Conservation (phyloP, 2,888 invertebrate genomes). For the Drosophila mimica region DNA sequence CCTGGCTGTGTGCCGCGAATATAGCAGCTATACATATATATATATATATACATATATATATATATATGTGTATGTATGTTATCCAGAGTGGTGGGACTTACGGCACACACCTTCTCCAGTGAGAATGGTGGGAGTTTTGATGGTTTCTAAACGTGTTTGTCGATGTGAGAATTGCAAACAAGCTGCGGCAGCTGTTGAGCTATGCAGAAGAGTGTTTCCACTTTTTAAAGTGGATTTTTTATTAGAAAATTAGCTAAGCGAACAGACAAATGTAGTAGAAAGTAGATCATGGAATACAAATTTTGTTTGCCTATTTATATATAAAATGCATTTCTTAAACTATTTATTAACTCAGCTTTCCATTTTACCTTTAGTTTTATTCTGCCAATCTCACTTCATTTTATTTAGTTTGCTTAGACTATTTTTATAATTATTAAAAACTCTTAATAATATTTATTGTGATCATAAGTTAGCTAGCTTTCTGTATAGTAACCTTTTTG, state of each 20-base stretch:
- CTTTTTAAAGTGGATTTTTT: conserved; percentile 1
- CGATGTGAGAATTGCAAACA: conserved; percentile 75
- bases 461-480: too few relatives aligned
- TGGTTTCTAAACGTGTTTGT: conserved; percentile 37
- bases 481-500: not conserved
- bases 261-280: not conserved
- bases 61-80: not conserved
- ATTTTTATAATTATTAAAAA: too few relatives aligned
- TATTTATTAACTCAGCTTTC: not conserved
- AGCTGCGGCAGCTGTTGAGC: conserved; percentile 62
- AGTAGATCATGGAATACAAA: conserved; percentile 22
- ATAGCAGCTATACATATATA: not conserved
- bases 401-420: too few relatives aligned
- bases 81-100: conserved; percentile 61
- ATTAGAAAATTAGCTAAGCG: not conserved
- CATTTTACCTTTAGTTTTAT: not conserved
- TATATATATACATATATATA: not conserved
- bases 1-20: conserved; percentile 20
- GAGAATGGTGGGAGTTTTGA: conserved; percentile 22
- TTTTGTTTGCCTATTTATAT: not conserved
- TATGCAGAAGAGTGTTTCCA: conserved; percentile 11
- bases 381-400: not conserved
- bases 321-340: not conserved
- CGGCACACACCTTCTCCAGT: conserved; percentile 45
- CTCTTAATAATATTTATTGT: too few relatives aligned